Conservation (phyloP, 1,140 invertebrate genomes). For the Xylocopa sonorina region DNA sequence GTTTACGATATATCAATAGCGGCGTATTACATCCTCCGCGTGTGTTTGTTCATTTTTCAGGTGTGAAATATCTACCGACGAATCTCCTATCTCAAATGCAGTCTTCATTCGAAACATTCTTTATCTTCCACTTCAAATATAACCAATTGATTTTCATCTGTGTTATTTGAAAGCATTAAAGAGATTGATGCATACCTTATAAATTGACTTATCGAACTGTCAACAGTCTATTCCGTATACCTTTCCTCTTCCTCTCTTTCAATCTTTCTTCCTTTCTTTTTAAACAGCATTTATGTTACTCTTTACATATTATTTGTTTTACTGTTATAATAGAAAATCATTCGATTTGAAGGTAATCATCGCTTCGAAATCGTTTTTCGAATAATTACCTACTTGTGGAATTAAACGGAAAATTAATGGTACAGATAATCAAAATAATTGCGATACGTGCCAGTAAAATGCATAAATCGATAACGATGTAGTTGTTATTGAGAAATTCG, state of each 20-base stretch:
- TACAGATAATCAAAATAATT: not conserved
- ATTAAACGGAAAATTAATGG: not conserved
- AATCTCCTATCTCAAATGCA: not conserved
- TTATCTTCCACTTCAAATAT: not conserved
- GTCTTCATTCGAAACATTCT: not conserved
- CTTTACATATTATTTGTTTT: not conserved
- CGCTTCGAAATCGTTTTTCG: conserved; percentile 4
- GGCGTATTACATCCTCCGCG: not conserved
- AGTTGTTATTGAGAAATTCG: no score
- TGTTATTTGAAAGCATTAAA: not conserved
- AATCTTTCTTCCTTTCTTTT: not conserved
- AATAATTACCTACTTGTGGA: not conserved
- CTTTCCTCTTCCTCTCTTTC: not conserved
- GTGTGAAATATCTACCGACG: not conserved
- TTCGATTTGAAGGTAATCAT: not conserved
- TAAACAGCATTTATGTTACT: not conserved
- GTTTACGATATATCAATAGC: not conserved
- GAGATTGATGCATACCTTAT: not conserved
- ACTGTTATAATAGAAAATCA: not conserved
- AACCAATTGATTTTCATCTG: not conserved
- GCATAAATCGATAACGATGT: no score
- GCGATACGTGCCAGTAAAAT: not conserved
- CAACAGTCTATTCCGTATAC: not conserved
- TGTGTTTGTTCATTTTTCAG: conserved; percentile 52
- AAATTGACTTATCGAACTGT: not conserved